Percentiles rank a stretch among this genome's conserved stretches.
Conservation (phyloP, 2,797 vertebrate genomes). For the Thalassophryne amazonica region DNA sequence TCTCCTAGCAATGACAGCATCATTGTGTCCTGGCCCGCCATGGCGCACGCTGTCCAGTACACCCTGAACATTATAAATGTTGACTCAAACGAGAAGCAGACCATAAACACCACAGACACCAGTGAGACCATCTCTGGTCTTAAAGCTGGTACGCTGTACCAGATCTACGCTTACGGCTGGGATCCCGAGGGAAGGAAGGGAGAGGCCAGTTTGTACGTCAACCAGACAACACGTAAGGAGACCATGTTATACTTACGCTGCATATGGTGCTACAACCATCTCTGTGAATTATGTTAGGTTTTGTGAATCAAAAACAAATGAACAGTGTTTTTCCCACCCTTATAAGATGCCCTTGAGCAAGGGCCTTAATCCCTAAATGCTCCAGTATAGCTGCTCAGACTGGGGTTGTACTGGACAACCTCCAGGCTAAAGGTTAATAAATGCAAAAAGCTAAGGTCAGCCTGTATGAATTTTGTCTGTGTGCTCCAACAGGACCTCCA, state of each 20-base stretch:
- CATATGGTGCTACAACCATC: too few species aligned
- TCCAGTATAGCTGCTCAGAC: too few species aligned
- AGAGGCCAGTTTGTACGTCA: conserved; percentile 73
- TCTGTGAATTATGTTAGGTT: too few species aligned
- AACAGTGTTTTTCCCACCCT: too few species aligned
- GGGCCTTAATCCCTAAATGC: too few species aligned
- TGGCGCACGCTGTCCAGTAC: conserved; percentile 78
- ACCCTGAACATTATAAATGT: conserved; percentile 78
- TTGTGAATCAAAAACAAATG: too few species aligned
- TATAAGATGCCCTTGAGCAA: too few species aligned
- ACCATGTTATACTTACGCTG: neutral
- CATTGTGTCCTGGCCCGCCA: conserved; percentile 76
- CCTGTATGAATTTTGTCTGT: conserved; percentile 9
- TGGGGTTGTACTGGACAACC: too few species aligned
- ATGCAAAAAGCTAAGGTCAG: too few species aligned
- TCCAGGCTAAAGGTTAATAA: too few species aligned
- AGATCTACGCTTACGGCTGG: conserved; percentile 81
- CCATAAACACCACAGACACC: conserved; percentile 81
- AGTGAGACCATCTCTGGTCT: conserved; percentile 74
- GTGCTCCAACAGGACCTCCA: conserved; percentile 75
- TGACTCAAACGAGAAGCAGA: conserved; percentile 70
- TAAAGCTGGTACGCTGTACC: conserved; percentile 82
- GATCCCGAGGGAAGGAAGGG: conserved; percentile 80
- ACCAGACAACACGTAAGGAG: conserved; percentile 88
- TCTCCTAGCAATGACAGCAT: conserved; percentile 82